phyloP scores from a whole-genome alignment of 2,797 vertebrate species.

The Microcaecilia unicolor region DNA sequence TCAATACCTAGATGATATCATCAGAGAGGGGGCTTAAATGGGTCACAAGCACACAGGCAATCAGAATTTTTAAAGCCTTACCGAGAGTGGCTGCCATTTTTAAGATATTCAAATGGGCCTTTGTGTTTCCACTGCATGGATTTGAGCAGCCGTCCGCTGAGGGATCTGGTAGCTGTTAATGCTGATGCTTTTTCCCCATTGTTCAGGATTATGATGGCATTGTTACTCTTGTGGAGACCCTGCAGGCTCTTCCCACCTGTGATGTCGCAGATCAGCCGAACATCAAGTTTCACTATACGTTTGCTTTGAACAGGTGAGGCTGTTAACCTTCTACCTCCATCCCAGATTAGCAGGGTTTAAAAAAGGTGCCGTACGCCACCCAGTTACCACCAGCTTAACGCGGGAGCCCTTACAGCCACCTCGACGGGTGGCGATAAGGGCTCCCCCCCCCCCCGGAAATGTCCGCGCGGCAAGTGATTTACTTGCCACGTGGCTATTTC shows the following conservation, averaged over 20 bases:
- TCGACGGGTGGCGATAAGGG: too few species aligned
- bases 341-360: too few species aligned
- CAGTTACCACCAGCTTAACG: too few species aligned
- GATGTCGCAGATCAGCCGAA: constrained; percentile 66
- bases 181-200: rapidly evolving
- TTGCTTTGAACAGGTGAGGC: constrained; percentile 80
- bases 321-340: background rate
- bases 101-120: background rate
- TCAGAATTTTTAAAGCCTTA: too few species aligned
- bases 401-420: too few species aligned
- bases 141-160: rapidly evolving
- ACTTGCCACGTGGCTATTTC: too few species aligned
- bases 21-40: too few species aligned
- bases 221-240: constrained; percentile 74
- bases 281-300: constrained; percentile 84
- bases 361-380: too few species aligned
- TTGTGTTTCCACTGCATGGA: rapidly evolving
- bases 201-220: constrained; percentile 75
- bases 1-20: too few species aligned
- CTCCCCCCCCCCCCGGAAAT: background rate
- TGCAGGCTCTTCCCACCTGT: constrained; percentile 73
- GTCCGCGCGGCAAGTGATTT: too few species aligned
- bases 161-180: background rate
- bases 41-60: too few species aligned
- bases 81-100: too few species aligned